Evolutionary conservation across 1,140 invertebrate species (phyloP), one percentile per base, ranked within the genome.

Genomic region (Drosophila punjabiensis): DNA sequence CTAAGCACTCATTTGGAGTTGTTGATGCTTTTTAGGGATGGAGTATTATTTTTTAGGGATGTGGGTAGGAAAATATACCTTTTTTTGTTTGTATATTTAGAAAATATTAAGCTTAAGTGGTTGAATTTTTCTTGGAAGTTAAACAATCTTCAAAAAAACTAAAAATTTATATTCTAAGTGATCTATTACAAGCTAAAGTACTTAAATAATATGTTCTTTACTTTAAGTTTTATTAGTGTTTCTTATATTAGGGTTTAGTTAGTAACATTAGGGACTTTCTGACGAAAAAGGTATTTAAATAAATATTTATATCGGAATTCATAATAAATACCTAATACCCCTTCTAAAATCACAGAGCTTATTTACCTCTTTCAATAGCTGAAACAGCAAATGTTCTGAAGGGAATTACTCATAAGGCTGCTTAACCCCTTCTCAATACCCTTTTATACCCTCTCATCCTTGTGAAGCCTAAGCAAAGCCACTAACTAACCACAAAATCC

Each of bases 401-500:
- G 2, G 37, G 39, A 53, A 55, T 70, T 30, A 11, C 70, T 60
- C 70, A 71, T 52, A 55, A 33, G 47, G 28, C 56, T 16, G 56
- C 52, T 53, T 61, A 73, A 67, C 48, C 66, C 61, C 45, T 77
- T 76, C 37, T 58, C 33, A 16, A 35, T n/a, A 18, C 71, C 33
- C 41, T n/a, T 24, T 24, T 24, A 24, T 41, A 24, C 24, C 10
- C 16, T n/a, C n/a, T 16, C 56, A 35, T 7, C 10, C 10, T 35
- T n/a, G 24, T 41, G 53, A 59, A 63, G 39, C 67, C 64, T 63
- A 56, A 70, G 79, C 62, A 68, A 77, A 53, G 68, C 73, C 84
- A 75, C 84, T 84, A 85, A 88, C 85, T 88, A 90, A 88, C 85
- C 86, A 67, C 81, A 81, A 79, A 89, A 81, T 85, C 68, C 65